phyloP scores from a whole-genome alignment of 2,797 vertebrate species.

The Chelonia mydas region DNA sequence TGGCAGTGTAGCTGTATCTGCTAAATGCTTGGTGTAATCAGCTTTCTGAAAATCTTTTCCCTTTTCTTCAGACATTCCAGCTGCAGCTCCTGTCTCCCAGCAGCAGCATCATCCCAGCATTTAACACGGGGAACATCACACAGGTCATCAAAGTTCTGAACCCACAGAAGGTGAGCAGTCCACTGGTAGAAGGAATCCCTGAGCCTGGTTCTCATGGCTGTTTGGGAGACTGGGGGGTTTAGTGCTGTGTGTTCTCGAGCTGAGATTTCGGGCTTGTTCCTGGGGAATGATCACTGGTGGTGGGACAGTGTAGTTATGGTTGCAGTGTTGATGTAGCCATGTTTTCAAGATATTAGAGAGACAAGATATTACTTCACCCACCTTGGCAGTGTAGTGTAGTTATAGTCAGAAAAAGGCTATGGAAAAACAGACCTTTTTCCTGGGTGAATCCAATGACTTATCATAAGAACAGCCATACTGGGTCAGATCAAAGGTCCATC shows the following conservation, averaged over 20 bases:
- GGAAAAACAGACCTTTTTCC: not conserved
- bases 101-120: conserved; percentile 96
- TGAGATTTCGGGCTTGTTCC: not conserved
- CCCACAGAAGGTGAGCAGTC: conserved; percentile 93
- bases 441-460: not conserved
- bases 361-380: not conserved
- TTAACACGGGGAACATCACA: conserved; percentile 96
- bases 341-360: not conserved
- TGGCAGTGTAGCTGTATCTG: not conserved
- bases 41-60: conserved; percentile 45
- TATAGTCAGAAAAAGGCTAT: not conserved
- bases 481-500: not conserved
- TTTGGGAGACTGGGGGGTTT: not conserved
- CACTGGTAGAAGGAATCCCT: not conserved
- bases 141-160: conserved; percentile 99
- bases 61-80: conserved; percentile 93
- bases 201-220: not conserved
- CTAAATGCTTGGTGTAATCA: not conserved
- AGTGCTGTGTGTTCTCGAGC: not conserved
- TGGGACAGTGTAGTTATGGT: not conserved
- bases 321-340: not conserved
- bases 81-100: conserved; percentile 99
- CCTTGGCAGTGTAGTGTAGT: not conserved
- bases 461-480: not conserved
- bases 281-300: not conserved